Percentiles rank a stretch among this genome's conserved stretches.
Evolutionary conservation across 2,888 invertebrate genomes (phyloP).

Genomic region (Globia sparganii): DNA sequence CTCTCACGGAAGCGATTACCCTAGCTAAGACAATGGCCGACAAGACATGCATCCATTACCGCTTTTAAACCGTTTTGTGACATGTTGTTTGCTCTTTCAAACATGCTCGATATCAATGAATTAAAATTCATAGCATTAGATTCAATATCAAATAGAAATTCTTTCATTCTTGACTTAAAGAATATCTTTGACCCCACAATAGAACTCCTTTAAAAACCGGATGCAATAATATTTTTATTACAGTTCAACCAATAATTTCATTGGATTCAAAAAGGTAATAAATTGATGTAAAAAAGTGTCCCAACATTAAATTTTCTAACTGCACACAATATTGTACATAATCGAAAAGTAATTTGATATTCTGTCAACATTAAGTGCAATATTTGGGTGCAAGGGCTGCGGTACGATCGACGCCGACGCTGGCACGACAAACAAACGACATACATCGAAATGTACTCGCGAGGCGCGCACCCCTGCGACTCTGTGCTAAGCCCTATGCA

Average conservation of each 20-base stretch:
- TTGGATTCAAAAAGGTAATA: neutral
- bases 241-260: neutral
- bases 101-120: constrained; percentile 75
- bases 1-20: constrained; percentile 90
- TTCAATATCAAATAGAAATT: constrained; percentile 14
- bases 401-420: constrained; percentile 73
- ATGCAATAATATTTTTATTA: neutral
- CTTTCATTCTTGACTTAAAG: neutral
- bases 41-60: constrained; percentile 89
- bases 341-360: constrained; percentile 86
- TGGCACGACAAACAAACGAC: constrained; percentile 85
- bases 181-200: neutral
- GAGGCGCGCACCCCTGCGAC: constrained; percentile 78
- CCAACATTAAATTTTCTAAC: constrained; percentile 11
- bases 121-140: constrained; percentile 34
- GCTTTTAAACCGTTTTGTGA: constrained; percentile 80
- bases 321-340: constrained; percentile 68
- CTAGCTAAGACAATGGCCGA: constrained; percentile 86
- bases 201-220: neutral
- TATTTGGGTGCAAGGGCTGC: constrained; percentile 65
- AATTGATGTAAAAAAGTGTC: neutral
- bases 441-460: constrained; percentile 89
- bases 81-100: constrained; percentile 80
- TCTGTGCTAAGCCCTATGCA: constrained; percentile 87
- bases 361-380: constrained; percentile 86